Base-by-base conservation (phyloP, 2,797 vertebrate genomes). In the Anisognathus igniventris region DNA sequence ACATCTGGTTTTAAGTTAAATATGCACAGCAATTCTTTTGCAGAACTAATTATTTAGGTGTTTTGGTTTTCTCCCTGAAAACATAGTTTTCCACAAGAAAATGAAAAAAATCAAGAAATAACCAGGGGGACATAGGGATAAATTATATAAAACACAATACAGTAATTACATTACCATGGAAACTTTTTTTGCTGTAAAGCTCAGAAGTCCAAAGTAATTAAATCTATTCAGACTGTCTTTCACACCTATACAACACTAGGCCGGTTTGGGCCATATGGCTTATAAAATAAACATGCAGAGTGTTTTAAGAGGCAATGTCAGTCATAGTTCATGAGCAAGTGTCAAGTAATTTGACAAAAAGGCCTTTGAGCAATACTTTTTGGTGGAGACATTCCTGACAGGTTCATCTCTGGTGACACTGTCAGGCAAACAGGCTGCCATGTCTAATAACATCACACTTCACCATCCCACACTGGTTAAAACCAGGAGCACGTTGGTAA, bases 251-350 rank as follows among this genome's bases (percentile, higher is more conserved):
- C 4, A 68, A 54, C 62, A 75, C 35, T 25, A 88, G 33, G 42
- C 28, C 45, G 44, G 28, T 73, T 79, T 76, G 37, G 44, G 48
- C 89, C 93, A 95, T 93, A 95, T 79, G 87, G 81, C 62, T 91
- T 90, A 88, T 93, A 90, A 96, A 95, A 96, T 91, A 96, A 95
- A 93, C 68, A 96, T 75, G 47, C 7, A 72, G 21, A 66, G 54
- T 50, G 51, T 68, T 96, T 94, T 83, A 92, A 88, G 72, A 95
- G 66, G 60, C 66, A 90, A 45, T 60, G 27, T 21, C 91, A 93
- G 82, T 91, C 82, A 88, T n/a, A 84, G 91, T 81, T 86, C 87
- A 90, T 57, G 24, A 91, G 79, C 73, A 94, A 88, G 48, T 70
- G 73, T 88, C 95, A 96, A 83, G 79, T 35, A 86, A 76, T 40